Evolutionary conservation across 2,888 invertebrate genomes (phyloP), one percentile per base, ranked within the genome.

Genomic region (Amphipoea oculea): DNA sequence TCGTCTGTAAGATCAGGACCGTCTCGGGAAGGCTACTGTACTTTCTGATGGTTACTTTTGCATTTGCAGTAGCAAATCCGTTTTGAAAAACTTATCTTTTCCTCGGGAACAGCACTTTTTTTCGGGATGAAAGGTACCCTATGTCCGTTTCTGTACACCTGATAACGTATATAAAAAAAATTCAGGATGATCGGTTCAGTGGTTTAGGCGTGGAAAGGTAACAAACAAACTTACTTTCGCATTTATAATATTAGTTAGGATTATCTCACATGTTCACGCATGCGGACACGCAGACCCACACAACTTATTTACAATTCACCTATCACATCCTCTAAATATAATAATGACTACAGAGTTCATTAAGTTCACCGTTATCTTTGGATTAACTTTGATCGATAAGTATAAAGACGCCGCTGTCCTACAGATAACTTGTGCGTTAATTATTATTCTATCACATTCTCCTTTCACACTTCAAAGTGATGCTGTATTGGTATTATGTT

Each of bases 271-370:
- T 84, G 71, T 71, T 57, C 60, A 29, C n/a, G 45, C 72, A 82
- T 23, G 81, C 40, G 54, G 29, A 60, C 51, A 69, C 45, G 23
- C 45, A 68, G 5, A 66, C 14, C 7, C 45, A 68, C 14, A 62
- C 14, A 70, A 51, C 4, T 23, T 63, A 42, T 67, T 70, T 75
- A 67, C 40, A 75, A 45, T 48, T 63, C 40, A 78, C 36, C 70
- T 75, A 79, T 72, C 54, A 63, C 54, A 66, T 70, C 68, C 66
- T 78, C 65, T 79, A 70, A 77, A 85, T 78, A 88, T 78, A 79
- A 73, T 85, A 74, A 88, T 79, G 76, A 80, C 63, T 69, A 36
- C 79, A 85, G 65, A 86, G 73, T 84, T 80, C 85, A 85, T 80
- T 72, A 84, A 84, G 85, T 60, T 79, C 62, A 57, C 79, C 69